Percentiles rank a stretch among this genome's conserved stretches.
These are phyloP conservation scores for Sarcophilus harrisii DNA, from an alignment of 2,797 vertebrate genomes.

Conservation along the genomic window DNA sequence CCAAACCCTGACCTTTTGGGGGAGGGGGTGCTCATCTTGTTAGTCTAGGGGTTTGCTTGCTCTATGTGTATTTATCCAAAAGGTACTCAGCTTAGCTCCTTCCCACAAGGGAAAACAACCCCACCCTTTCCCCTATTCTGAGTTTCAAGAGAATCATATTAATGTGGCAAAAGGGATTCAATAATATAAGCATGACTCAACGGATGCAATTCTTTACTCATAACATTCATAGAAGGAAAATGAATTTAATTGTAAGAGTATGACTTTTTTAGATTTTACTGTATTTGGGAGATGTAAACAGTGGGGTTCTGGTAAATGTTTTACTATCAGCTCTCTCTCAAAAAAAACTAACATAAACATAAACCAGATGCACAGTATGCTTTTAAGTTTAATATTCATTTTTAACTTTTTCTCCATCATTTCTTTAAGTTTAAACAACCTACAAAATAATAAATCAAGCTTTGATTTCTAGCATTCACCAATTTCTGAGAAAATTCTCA, in stretches of 20 bases:
- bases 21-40: neutral
- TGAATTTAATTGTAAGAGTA: neutral
- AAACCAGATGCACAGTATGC: neutral
- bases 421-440: neutral
- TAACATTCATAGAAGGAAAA: neutral
- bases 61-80: neutral
- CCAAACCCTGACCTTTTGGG: neutral
- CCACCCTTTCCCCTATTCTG: neutral
- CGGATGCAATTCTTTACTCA: neutral
- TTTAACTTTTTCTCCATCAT: neutral
- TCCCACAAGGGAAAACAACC: neutral
- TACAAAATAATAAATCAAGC: neutral
- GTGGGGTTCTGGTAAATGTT: neutral
- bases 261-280: neutral
- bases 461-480: neutral
- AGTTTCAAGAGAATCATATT: neutral
- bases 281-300: neutral
- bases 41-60: neutral
- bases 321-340: neutral
- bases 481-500: neutral
- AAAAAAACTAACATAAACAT: neutral
- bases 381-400: neutral
- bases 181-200: neutral
- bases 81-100: neutral
- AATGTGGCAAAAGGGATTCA: neutral